Evolutionary conservation across 2,113 vertebrate species (phyloP), one percentile per base, ranked within the genome.

Genomic region (Cyrtonyx montezumae): DNA sequence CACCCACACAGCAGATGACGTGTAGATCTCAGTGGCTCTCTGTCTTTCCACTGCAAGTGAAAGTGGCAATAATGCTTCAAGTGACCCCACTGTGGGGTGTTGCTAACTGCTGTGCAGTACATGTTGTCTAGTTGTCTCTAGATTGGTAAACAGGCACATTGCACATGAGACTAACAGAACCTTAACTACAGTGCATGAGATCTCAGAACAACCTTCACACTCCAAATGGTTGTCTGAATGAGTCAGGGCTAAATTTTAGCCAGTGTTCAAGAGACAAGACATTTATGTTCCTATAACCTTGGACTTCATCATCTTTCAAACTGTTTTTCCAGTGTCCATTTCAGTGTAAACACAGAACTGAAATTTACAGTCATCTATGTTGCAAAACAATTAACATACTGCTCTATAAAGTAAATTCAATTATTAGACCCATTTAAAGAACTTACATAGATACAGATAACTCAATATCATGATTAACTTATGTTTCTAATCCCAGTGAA

Each of bases 1-100:
- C 96, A 88, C 93, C 92, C 88, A 94, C 95, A 42, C 90, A 88
- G 9, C 94, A 95, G 92, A 68, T 53, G 92, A 91, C 18, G 10
- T 42, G 86, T 6, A 13, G 79, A 1, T 93, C 73, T 30, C 70
- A 23, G 37, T 17, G 21, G 51, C 70, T 56, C 51, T 34, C 45
- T 30, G 37, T 66, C 56, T 85, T 90, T 88, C 69, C 56, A 51
- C 1, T 48, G 51, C 18, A 59, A 46, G 66, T 45, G 53, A 26
- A 70, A 82, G 84, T n/a, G 30, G 55, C n/a, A 67, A 62, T 32
- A n/a, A 11, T 46, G 58, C 58, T 4, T 53, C 80, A 81, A 80
- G 68, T 9, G 61, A 42, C 43, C 42, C 85, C 66, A 4, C 46
- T 1, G 4, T 2, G 2, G 55, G 56, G 43, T 68, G 56, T 3